Evolutionary conservation across 2,113 vertebrate genomes (phyloP).

Genomic region (Halichoerus grypus): DNA sequence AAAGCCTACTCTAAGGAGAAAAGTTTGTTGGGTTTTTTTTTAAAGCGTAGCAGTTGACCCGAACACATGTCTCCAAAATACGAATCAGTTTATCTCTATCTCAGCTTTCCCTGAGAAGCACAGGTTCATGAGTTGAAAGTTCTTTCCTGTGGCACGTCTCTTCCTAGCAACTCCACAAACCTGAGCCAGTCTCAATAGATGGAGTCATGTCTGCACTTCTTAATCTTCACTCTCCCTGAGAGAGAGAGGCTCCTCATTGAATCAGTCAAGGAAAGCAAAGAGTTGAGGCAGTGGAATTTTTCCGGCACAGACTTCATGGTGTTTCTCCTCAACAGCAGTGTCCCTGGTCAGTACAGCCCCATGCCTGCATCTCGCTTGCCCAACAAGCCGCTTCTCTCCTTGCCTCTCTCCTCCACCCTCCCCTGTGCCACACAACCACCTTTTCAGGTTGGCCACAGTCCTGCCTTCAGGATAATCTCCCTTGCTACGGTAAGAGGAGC

Average conservation of each 20-base stretch:
- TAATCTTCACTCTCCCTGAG: background rate
- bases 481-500: background rate
- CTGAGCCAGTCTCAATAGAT: background rate
- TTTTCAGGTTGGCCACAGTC: background rate
- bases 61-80: background rate
- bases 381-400: background rate
- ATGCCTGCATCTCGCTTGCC: background rate
- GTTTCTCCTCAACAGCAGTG: background rate
- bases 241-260: background rate
- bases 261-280: background rate
- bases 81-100: background rate
- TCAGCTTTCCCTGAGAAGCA: background rate
- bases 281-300: background rate
- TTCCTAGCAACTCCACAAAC: background rate
- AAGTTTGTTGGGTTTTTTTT: background rate
- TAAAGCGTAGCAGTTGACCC: background rate
- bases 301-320: background rate
- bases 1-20: background rate
- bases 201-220: background rate
- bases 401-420: background rate
- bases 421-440: rapidly evolving
- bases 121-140: background rate
- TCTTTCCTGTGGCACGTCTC: background rate
- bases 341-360: background rate
- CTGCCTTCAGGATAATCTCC: background rate